These are phyloP conservation scores for Xylophagus ater DNA, from an alignment of 2,888 invertebrate genomes.

Conservation along the genomic window DNA sequence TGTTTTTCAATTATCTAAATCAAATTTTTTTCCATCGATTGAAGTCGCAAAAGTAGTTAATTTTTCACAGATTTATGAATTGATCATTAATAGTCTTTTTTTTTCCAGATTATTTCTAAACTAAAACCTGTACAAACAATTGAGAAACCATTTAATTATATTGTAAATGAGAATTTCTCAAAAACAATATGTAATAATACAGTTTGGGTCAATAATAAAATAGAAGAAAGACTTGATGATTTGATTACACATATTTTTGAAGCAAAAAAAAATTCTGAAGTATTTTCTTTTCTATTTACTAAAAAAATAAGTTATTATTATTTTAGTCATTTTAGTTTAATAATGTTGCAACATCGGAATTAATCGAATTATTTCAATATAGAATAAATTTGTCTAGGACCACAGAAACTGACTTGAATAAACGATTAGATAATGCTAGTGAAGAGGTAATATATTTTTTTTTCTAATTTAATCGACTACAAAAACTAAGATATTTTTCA, in stretches of 20 bases:
- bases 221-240: conserved; percentile 28
- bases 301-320: background rate
- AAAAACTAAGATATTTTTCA: conserved; percentile 15
- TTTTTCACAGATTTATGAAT: background rate
- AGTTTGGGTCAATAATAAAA: conserved; percentile 4
- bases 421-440: conserved; percentile 31
- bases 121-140: conserved; percentile 3
- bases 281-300: background rate
- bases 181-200: no score
- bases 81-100: background rate
- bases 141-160: no score
- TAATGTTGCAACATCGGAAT: conserved; percentile 33
- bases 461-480: background rate
- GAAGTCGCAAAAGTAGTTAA: conserved; percentile 29
- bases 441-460: conserved; percentile 19
- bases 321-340: conserved; percentile 20
- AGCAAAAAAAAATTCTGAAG: conserved; percentile 9
- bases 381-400: conserved; percentile 31
- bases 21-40: conserved; percentile 30
- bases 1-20: conserved; percentile 33
- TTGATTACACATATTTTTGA: conserved; percentile 21
- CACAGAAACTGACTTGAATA: conserved; percentile 25
- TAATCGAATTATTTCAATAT: conserved; percentile 35
- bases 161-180: no score
- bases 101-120: conserved; percentile 7